phyloP scores from a whole-genome alignment of 2,888 invertebrate species.

The Phortica okadai region DNA sequence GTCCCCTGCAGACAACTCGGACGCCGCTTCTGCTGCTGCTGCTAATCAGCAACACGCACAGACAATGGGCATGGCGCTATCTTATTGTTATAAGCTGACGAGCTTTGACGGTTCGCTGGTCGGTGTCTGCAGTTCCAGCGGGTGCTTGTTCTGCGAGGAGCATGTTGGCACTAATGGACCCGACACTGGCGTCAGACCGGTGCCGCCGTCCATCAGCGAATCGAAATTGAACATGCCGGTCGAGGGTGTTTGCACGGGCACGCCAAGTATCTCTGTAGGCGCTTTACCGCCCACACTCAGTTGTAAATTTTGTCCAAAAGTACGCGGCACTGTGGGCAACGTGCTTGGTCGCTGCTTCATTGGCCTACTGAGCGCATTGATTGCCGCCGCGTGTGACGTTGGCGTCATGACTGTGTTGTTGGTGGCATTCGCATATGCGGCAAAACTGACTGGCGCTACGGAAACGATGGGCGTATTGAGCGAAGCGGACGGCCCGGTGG shows the following conservation, averaged over 20 bases:
- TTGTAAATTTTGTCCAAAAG: constrained; percentile 77
- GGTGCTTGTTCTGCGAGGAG: constrained; percentile 85
- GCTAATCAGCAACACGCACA: not conserved
- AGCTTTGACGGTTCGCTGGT: constrained; percentile 85
- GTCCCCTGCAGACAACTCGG: not conserved
- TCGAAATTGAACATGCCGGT: constrained; percentile 94
- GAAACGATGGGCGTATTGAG: constrained; percentile 75
- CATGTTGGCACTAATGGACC: constrained; percentile 83
- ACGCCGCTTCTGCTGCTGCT: not conserved
- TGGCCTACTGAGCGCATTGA: constrained; percentile 56
- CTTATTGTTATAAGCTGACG: constrained; percentile 86
- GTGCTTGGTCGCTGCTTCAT: constrained; percentile 84
- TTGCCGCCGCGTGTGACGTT: constrained; percentile 38
- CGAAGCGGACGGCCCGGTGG: constrained; percentile 72
- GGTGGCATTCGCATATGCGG: constrained; percentile 37
- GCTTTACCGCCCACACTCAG: constrained; percentile 60
- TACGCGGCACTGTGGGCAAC: constrained; percentile 81
- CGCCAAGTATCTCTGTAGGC: constrained; percentile 84
- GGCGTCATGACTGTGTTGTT: constrained; percentile 43
- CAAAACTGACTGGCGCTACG: constrained; percentile 65
- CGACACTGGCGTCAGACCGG: constrained; percentile 91
- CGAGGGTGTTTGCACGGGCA: constrained; percentile 91
- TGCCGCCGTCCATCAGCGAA: constrained; percentile 94
- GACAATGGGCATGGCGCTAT: not conserved
- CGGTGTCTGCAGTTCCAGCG: constrained; percentile 84